Evolutionary conservation across 2,888 invertebrate genomes (phyloP), one percentile per base, ranked within the genome.

Genomic region (Anthophora plumipes): DNA sequence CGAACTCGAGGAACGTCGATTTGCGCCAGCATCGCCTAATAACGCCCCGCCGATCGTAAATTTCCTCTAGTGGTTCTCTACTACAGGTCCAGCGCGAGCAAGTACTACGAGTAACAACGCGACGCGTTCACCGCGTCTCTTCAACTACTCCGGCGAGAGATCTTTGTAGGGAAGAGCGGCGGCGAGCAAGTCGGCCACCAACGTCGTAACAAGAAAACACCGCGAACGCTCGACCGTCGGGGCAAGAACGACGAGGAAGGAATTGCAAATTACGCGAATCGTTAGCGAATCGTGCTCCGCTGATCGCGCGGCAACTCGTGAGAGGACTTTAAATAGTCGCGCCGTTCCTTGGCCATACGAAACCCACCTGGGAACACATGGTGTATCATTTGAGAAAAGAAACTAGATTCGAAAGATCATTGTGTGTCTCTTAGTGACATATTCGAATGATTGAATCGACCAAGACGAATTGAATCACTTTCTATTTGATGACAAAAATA

Each of bases 211-310:
- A 72, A 79, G 79, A 72, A 82, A 80, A 72, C 72, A 59, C 48
- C 46, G 46, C 22, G 59, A 25, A 64, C 55, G 57, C 46, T 22
- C 69, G 52, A 48, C 75, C n/a, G 61, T 20, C 37, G 60, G 54
- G n/a, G 52, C 46, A 71, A 67, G 67, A 80, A 50, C 60, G 72
- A 73, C 75, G 82, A 60, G 50, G 60, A 72, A 69, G 78, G 82
- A 85, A 74, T 82, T 79, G 78, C 78, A 74, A 85, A 85, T 85
- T 84, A 84, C 84, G 78, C 81, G 84, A 84, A 76, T 74, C 67
- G 78, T 73, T 80, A 80, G 76, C 71, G 84, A 82, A 74, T 67
- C 74, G 76, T 72, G 78, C 57, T n/a, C 41, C 46, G 52, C 22
- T 48, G 50, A 31, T 48, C 37, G 31, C 50, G 50, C 55, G 31